Conservation (phyloP, 2,797 vertebrate species). For the Podargus strigoides region DNA sequence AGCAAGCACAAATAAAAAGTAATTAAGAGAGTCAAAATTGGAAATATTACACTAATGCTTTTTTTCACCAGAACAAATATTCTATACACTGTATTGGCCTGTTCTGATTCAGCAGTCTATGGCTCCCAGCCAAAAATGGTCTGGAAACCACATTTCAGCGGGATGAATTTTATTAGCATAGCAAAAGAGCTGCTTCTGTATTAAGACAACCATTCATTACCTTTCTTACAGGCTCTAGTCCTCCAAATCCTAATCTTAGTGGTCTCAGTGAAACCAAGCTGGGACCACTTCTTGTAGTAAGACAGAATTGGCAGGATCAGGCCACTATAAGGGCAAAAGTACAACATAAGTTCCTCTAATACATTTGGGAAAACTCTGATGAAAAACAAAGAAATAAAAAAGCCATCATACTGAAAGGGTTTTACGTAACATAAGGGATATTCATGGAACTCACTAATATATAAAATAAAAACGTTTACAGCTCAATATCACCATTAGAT, state of each 20-base stretch:
- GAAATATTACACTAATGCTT: conserved; percentile 14
- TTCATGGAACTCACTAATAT: conserved; percentile 60
- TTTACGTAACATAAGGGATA: conserved; percentile 50
- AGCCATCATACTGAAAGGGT: conserved; percentile 36
- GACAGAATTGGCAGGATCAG: not conserved
- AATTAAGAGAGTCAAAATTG: not conserved
- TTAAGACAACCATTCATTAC: conserved; percentile 1
- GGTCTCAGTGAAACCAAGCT: too few relatives aligned
- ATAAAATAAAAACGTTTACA: conserved; percentile 71
- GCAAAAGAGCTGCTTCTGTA: conserved; percentile 10
- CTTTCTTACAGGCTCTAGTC: not conserved
- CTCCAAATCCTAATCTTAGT: not conserved
- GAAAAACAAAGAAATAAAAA: conserved; percentile 6
- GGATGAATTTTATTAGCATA: not conserved
- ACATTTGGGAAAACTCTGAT: not conserved
- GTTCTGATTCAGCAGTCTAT: not conserved
- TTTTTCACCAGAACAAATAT: not conserved
- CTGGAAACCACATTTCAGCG: not conserved
- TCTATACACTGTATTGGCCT: not conserved
- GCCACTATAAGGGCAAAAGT: conserved; percentile 17
- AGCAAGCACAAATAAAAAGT: not conserved
- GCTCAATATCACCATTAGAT: conserved; percentile 65
- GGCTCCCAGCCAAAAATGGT: not conserved
- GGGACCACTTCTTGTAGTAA: not conserved
- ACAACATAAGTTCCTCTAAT: not conserved